Base-by-base conservation (phyloP, 2,888 invertebrate species). In the Drosophila acutilabella region DNA sequence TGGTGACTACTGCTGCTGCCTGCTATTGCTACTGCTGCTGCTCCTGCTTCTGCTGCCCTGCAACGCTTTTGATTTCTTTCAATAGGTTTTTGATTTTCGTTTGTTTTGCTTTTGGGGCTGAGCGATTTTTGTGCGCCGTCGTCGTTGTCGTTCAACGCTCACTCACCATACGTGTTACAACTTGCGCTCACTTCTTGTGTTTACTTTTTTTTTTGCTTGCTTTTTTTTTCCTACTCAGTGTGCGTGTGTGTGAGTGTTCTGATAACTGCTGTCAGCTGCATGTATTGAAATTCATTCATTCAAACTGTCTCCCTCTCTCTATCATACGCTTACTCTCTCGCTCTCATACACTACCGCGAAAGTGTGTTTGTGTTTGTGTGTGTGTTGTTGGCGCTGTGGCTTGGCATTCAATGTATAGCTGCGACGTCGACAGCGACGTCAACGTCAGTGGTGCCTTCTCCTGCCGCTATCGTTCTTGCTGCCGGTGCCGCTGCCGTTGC, bases 281-380 rank as follows among this genome's bases (percentile, higher is more conserved):
- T 88, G 84, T 88, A 88, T 88, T 88, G 88, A 88, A 88, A 88
- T 89, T 89, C 89, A 88, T 88, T 89, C 89, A 89, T 89, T 89
- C 87, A 83, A 77, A 78, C 74, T 56, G 54, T 56, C 54, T 44
- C 54, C 33, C 54, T 56, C 54, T 33, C 67, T 52, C 54, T 30
- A 53, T 18, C 53, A 8, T 69, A 74, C 50, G 60, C 64, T 52
- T 45, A 68, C 52, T 64, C 76, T 53, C 64, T 70, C 74, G 52
- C 73, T 57, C 77, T 69, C 54, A 44, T 64, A 23, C 50, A 10
- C 47, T 18, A 44, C n/a, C 56, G 11, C 68, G 20, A 20, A 20
- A 3, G 20, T 20, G 13, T 36, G 36, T 70, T 18, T 40, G 47
- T 56, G 41, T 57, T n/a, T n/a, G 48, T 57, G 41, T 56, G 41